Conservation (phyloP, 2,113 vertebrate genomes). For the Pseudopodoces humilis region DNA sequence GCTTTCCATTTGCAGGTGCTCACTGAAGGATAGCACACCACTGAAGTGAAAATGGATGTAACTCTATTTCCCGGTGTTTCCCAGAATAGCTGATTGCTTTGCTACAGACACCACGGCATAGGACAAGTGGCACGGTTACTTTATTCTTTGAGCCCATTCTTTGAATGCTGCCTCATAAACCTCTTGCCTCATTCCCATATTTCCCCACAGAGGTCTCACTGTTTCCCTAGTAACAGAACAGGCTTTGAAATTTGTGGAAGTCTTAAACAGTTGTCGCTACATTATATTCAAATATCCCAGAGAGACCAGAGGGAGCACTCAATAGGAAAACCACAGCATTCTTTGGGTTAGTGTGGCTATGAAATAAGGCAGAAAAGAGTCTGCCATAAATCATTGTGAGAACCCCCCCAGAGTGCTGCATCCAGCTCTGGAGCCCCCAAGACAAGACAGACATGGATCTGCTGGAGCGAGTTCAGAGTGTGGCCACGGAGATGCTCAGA, state of each 20-base stretch:
- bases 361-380: background rate
- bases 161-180: background rate
- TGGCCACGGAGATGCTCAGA: background rate
- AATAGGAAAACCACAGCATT: accelerated
- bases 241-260: background rate
- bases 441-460: accelerated
- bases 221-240: background rate
- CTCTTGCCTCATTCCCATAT: background rate
- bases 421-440: background rate
- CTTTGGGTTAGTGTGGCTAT: background rate
- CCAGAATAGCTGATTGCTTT: background rate
- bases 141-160: background rate
- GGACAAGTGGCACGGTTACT: background rate
- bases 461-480: background rate
- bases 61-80: background rate
- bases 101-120: background rate
- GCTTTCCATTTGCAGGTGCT: background rate
- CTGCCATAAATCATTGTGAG: background rate
- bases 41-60: background rate
- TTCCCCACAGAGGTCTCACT: background rate
- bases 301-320: background rate
- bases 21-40: background rate
- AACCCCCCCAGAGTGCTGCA: background rate
- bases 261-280: background rate
- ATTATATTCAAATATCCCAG: background rate